phyloP scores from a whole-genome alignment of 1,140 invertebrate genomes.

The Eubasilissa regina region DNA sequence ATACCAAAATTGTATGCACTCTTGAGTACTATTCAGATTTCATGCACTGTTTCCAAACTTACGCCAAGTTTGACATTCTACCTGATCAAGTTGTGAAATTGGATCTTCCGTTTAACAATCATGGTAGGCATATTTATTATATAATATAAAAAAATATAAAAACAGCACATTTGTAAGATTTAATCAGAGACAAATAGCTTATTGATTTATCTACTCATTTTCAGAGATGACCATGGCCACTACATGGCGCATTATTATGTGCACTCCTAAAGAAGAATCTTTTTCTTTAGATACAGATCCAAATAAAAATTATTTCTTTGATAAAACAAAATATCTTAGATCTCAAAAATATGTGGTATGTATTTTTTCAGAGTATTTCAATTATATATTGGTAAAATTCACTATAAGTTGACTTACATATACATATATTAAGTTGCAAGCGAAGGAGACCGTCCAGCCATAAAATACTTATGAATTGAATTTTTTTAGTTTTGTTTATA shows the following conservation, averaged over 20 bases:
- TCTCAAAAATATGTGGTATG: too few relatives aligned
- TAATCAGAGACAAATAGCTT: too few relatives aligned
- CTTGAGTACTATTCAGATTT: conserved; percentile 57
- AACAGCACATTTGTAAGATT: too few relatives aligned
- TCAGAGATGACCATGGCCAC: conserved; percentile 52
- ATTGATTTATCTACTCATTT: conserved; percentile 14
- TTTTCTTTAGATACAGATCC: not conserved
- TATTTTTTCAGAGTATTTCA: too few relatives aligned
- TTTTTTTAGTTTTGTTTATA: too few relatives aligned
- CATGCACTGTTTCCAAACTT: conserved; percentile 35
- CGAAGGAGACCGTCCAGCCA: too few relatives aligned
- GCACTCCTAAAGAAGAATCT: conserved; percentile 59
- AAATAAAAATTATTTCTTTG: not conserved
- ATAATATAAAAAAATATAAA: not conserved
- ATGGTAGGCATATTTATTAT: conserved; percentile 30
- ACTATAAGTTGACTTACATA: too few relatives aligned
- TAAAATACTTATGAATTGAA: too few relatives aligned
- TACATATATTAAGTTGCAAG: too few relatives aligned
- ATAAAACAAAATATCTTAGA: not conserved
- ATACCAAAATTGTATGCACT: conserved; percentile 31
- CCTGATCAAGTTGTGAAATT: conserved; percentile 42
- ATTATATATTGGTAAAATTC: too few relatives aligned
- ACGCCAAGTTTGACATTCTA: conserved; percentile 49
- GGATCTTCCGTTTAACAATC: conserved; percentile 36
- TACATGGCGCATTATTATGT: conserved; percentile 55